Base-by-base conservation (phyloP, 2,888 invertebrate genomes). In the Daptonema setosum region DNA sequence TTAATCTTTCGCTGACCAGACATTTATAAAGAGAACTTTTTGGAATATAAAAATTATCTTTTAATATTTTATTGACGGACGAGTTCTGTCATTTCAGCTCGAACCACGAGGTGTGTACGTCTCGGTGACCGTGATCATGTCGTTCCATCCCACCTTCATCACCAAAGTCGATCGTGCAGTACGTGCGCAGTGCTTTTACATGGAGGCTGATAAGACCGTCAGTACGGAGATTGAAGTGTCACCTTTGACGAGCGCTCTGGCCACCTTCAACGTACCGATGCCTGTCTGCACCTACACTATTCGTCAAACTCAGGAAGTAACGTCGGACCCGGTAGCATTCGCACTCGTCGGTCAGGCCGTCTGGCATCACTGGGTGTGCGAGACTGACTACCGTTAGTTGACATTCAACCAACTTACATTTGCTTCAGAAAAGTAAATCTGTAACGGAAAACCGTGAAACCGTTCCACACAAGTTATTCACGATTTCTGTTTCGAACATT, bases 31-130 rank as follows among this genome's bases (percentile, higher is more conserved):
- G n/a, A n/a, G n/a, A n/a, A n/a, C n/a, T n/a, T n/a, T n/a, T n/a
- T n/a, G n/a, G n/a, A n/a, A n/a, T n/a, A n/a, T n/a, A n/a, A n/a
- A n/a, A n/a, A n/a, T n/a, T n/a, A n/a, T n/a, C n/a, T n/a, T n/a
- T n/a, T n/a, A n/a, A n/a, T n/a, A n/a, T n/a, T n/a, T n/a, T n/a
- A n/a, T n/a, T n/a, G n/a, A n/a, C n/a, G n/a, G n/a, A n/a, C n/a
- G n/a, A n/a, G n/a, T n/a, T n/a, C n/a, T n/a, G n/a, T n/a, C 5
- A 45, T 45, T 52, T 28, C 29, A 52, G 35, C 30, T 53, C 17
- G 8, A 53, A 2, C 69, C 69, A 17, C 61, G 45, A 14, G 58
- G 58, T 25, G 56, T 58, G 28, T 29, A 41, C 30, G 54, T 58
- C 2, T 20, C 20, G 22, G 29, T 47, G 5, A 58, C 58, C 8